Percentiles rank a stretch among this genome's conserved stretches.
Conservation (phyloP, 2,113 vertebrate genomes). For the Salvelinus sp. region DNA sequence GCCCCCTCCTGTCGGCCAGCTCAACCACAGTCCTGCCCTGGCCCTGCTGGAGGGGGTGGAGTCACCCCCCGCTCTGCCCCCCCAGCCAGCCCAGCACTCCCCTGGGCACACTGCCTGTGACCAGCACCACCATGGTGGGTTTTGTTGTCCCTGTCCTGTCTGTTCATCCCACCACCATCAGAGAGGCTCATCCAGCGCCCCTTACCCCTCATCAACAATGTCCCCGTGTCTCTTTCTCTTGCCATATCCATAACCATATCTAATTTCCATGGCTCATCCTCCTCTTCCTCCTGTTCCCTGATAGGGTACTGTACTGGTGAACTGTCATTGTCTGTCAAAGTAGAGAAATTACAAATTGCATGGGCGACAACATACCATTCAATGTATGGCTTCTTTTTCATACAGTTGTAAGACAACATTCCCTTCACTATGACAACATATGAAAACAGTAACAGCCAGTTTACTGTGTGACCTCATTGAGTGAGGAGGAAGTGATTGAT, state of each 20-base stretch:
- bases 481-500: conserved; percentile 30
- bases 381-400: too few relatives aligned
- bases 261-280: not conserved
- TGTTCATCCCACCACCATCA: conserved; percentile 19
- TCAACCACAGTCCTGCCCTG: conserved; percentile 83
- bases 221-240: conserved; percentile 5
- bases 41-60: conserved; percentile 76
- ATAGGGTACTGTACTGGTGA: not conserved
- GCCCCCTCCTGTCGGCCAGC: conserved; percentile 96
- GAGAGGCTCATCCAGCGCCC: not conserved
- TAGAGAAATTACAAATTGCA: too few relatives aligned
- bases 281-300: not conserved
- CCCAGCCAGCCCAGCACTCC: conserved; percentile 66
- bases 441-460: not conserved
- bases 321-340: not conserved
- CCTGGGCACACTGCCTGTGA: conserved; percentile 73
- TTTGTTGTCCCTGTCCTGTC: conserved; percentile 57
- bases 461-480: not conserved
- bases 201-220: not conserved
- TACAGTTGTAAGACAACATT: not conserved
- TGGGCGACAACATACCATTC: not conserved
- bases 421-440: not conserved
- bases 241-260: not conserved
- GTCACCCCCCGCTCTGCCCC: conserved; percentile 59
- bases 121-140: conserved; percentile 81